These are phyloP conservation scores for Caenorhabditis angaria DNA, from an alignment of 2,888 invertebrate species.

Conservation along the genomic window DNA sequence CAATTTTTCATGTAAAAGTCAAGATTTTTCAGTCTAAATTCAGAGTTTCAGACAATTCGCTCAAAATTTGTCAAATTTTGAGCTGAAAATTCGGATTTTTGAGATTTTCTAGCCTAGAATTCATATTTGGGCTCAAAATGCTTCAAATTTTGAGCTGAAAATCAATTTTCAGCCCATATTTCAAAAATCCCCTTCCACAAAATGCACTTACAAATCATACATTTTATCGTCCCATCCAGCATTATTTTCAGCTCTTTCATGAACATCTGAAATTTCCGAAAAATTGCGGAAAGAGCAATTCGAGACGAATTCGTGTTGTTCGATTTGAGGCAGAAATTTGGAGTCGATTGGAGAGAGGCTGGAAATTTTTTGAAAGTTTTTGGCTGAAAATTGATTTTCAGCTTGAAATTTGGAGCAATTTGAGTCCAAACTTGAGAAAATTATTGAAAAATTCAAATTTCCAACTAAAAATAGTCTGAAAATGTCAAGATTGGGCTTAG, in stretches of 20 bases:
- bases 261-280: not conserved
- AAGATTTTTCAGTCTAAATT: too few relatives aligned
- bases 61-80: not conserved
- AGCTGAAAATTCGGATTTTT: not conserved
- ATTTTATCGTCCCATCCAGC: not conserved
- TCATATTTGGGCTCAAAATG: too few relatives aligned
- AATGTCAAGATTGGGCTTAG: not conserved
- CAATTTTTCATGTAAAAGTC: too few relatives aligned
- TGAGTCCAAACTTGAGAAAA: not conserved
- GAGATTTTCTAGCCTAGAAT: too few relatives aligned
- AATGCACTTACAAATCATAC: not conserved
- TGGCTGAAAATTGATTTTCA: too few relatives aligned
- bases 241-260: not conserved
- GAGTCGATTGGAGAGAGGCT: conserved; percentile 13
- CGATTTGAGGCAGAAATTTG: not conserved
- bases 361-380: conserved; percentile 12
- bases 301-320: not conserved
- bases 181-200: not conserved
- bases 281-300: not conserved
- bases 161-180: not conserved
- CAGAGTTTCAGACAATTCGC: not conserved
- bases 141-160: not conserved
- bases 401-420: too few relatives aligned
- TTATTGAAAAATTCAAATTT: not conserved
- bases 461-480: not conserved